Conservation (phyloP, 2,797 vertebrate genomes). For the Leucoraja ocellata region DNA sequence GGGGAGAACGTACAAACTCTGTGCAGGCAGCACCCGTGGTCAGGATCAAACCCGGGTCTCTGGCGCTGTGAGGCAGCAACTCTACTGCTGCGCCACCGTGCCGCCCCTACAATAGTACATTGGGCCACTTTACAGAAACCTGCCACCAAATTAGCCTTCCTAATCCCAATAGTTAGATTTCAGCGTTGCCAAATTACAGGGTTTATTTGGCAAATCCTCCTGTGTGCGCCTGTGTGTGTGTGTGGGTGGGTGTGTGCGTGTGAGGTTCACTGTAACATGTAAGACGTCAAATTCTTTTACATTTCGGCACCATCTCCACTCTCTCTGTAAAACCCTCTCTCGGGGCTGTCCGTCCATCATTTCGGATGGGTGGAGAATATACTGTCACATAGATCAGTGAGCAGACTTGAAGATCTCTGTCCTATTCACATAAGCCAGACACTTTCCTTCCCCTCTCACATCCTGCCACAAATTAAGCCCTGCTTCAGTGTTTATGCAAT, state of each 20-base stretch:
- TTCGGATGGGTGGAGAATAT: neutral
- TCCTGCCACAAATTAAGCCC: neutral
- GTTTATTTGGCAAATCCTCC: conserved; percentile 6
- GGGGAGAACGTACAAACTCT: no score
- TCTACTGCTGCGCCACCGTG: no score
- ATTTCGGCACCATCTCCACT: neutral
- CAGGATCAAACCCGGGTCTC: no score
- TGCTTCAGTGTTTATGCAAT: neutral
- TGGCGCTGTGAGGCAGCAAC: no score
- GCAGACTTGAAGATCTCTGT: neutral
- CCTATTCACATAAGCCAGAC: neutral
- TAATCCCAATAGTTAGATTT: neutral
- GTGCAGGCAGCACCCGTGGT: no score
- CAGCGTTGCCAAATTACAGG: neutral
- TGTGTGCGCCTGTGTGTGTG: neutral
- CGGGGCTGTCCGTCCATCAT: neutral
- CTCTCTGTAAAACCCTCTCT: neutral
- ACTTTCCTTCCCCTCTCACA: neutral
- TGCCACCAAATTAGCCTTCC: neutral
- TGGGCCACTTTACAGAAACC: neutral
- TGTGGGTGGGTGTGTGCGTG: neutral
- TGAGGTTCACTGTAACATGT: neutral
- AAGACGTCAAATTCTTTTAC: neutral
- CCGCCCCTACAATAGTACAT: neutral
- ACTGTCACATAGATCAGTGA: neutral